Conservation (phyloP, 2,888 invertebrate species). For the Caenorhabditis doughertyi region DNA sequence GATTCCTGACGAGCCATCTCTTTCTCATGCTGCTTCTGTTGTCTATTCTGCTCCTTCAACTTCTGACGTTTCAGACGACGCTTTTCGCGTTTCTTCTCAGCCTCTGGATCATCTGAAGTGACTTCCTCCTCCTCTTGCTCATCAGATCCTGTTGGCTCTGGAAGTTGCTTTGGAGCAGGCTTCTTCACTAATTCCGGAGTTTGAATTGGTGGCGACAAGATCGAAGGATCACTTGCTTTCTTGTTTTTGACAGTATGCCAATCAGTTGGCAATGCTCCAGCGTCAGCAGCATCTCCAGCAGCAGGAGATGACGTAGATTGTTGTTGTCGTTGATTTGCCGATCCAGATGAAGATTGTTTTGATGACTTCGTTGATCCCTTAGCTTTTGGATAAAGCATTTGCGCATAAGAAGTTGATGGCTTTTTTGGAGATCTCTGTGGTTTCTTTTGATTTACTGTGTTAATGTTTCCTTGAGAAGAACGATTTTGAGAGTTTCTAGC, state of each 20-base stretch:
- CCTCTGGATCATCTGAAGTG: constrained; percentile 26
- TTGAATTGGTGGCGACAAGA: background rate
- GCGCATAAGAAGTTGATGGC: constrained; percentile 41
- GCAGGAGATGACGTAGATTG: background rate
- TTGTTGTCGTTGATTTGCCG: background rate
- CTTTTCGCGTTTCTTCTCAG: constrained; percentile 37
- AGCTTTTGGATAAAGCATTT: constrained; percentile 27
- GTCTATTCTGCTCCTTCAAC: constrained; percentile 17
- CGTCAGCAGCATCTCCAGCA: background rate
- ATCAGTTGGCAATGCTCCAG: background rate
- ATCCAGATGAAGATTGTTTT: background rate
- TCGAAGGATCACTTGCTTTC: constrained; percentile 25
- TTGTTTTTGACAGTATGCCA: constrained; percentile 48
- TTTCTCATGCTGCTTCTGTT: constrained; percentile 29
- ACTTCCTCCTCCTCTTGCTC: constrained; percentile 16
- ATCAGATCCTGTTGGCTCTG: background rate
- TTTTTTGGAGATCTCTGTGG: constrained; percentile 2
- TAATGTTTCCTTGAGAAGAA: background rate
- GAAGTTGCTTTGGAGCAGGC: background rate
- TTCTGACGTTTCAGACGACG: constrained; percentile 29
- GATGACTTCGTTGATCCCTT: background rate
- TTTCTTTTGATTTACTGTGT: background rate
- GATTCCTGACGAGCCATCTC: constrained; percentile 43
- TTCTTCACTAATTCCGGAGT: background rate
- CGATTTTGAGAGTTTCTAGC: background rate